These are phyloP conservation scores for Eublepharis macularius DNA, from an alignment of 2,113 vertebrate genomes.

Conservation along the genomic window DNA sequence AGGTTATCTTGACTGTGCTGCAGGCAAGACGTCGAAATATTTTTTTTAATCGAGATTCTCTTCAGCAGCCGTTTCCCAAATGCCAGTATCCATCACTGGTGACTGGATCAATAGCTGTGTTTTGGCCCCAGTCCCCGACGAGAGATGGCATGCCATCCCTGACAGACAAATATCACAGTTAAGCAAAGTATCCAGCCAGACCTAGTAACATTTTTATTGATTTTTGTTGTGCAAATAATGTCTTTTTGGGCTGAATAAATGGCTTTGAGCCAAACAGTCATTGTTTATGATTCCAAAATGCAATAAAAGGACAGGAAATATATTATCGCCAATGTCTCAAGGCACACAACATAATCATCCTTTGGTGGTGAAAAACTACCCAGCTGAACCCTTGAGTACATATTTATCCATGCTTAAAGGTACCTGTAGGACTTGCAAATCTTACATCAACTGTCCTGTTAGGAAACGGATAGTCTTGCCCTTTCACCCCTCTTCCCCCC, in stretches of 20 bases:
- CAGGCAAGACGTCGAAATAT: slow-evolving; percentile 83
- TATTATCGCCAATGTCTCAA: slow-evolving; percentile 93
- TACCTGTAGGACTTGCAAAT: slow-evolving; percentile 87
- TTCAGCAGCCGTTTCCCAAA: slow-evolving; percentile 86
- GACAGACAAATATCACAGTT: slow-evolving; percentile 99
- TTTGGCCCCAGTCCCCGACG: slow-evolving; percentile 94
- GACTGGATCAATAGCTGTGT: slow-evolving; percentile 98
- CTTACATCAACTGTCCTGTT: slow-evolving; percentile 81
- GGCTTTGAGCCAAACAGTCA: slow-evolving; percentile 96
- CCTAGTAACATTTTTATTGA: slow-evolving; percentile 97
- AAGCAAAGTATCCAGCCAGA: slow-evolving; percentile 88
- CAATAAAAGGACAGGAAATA: slow-evolving; percentile 97
- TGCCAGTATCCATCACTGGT: slow-evolving; percentile 96
- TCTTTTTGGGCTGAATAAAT: slow-evolving; percentile 98
- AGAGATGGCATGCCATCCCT: slow-evolving; percentile 97
- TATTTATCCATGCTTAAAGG: slow-evolving; percentile 85
- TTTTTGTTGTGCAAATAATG: slow-evolving; percentile 97
- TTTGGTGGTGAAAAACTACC: slow-evolving; percentile 87
- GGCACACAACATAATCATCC: slow-evolving; percentile 92
- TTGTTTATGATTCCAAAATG: slow-evolving; percentile 97
- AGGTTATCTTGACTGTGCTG: slow-evolving; percentile 80
- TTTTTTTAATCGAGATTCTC: slow-evolving; percentile 88
- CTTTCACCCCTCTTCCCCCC: slow-evolving; percentile 79
- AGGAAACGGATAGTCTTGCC: slow-evolving; percentile 81
- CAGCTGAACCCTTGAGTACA: slow-evolving; percentile 83